phyloP scores from a whole-genome alignment of 2,888 invertebrate species.

The Ornithoptera alexandrae region DNA sequence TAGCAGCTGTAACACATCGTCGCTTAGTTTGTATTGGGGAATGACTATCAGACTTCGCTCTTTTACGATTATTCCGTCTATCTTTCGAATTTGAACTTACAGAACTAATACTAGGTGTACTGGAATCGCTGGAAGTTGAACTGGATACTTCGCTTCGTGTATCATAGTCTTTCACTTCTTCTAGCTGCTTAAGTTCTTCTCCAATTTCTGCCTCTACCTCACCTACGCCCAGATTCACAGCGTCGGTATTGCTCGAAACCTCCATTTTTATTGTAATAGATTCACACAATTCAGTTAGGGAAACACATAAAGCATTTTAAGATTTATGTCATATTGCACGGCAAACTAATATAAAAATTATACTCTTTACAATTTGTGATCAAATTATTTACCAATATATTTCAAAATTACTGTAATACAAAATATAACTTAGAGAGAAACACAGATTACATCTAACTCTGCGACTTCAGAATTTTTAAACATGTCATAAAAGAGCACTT shows the following conservation, averaged over 20 bases:
- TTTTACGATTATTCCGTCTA: slow-evolving; percentile 80
- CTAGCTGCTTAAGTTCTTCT: slow-evolving; percentile 88
- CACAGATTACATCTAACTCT: slow-evolving; percentile 7
- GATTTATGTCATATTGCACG: not conserved
- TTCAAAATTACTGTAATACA: slow-evolving; percentile 16
- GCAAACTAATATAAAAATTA: not conserved
- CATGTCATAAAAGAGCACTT: no score
- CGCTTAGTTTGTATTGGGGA: slow-evolving; percentile 66
- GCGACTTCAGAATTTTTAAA: no score
- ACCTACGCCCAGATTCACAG: slow-evolving; percentile 83
- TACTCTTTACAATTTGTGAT: not conserved
- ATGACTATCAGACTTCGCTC: slow-evolving; percentile 67
- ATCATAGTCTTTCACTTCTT: slow-evolving; percentile 88
- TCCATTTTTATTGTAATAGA: slow-evolving; percentile 61
- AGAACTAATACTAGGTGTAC: slow-evolving; percentile 88
- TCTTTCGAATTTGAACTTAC: slow-evolving; percentile 85
- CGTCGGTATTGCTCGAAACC: slow-evolving; percentile 78
- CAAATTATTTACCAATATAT: slow-evolving; percentile 6
- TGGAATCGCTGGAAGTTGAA: slow-evolving; percentile 85
- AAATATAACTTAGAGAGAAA: slow-evolving; percentile 1
- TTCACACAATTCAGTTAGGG: slow-evolving; percentile 11
- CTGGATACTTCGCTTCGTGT: slow-evolving; percentile 94
- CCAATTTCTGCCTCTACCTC: slow-evolving; percentile 87
- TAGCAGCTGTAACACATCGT: slow-evolving; percentile 53
- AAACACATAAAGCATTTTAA: slow-evolving; percentile 11